Percentiles rank a stretch among this genome's conserved stretches.
Conservation (phyloP, 2,888 invertebrate species). For the Eristalis intricaria region DNA sequence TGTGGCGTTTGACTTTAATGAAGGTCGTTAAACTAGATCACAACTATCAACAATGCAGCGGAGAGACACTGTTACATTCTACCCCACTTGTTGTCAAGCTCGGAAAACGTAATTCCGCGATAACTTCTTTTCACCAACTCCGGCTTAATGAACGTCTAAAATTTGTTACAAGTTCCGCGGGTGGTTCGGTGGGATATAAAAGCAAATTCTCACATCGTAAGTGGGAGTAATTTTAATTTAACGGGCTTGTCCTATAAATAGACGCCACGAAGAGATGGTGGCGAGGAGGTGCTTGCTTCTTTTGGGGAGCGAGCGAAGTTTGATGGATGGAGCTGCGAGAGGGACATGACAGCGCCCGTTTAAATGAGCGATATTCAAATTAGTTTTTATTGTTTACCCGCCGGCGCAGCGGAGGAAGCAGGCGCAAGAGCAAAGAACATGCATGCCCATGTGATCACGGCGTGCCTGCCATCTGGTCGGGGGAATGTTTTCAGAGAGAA, state of each 20-base stretch:
- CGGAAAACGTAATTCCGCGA: neutral
- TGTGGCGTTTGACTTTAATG: neutral
- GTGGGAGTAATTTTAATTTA: slow-evolving; percentile 58
- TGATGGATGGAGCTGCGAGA: neutral
- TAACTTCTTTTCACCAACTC: neutral
- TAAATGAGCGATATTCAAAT: slow-evolving; percentile 1
- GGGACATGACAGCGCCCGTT: neutral
- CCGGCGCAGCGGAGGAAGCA: neutral
- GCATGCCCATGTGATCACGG: neutral
- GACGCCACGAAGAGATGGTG: neutral
- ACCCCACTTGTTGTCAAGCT: neutral
- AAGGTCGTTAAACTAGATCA: neutral
- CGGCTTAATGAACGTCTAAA: neutral
- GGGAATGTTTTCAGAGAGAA: neutral
- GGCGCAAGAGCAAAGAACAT: neutral
- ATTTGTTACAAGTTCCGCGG: neutral
- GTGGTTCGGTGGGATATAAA: neutral
- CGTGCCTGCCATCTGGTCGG: neutral
- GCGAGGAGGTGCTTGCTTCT: neutral
- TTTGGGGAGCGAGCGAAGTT: neutral
- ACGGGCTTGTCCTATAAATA: slow-evolving; percentile 46
- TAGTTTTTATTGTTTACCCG: neutral
- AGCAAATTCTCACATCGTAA: slow-evolving; percentile 57
- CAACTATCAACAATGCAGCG: neutral
- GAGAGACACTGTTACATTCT: neutral